phyloP scores from a whole-genome alignment of 1,140 invertebrate species.

The Neodiprion pinetum region DNA sequence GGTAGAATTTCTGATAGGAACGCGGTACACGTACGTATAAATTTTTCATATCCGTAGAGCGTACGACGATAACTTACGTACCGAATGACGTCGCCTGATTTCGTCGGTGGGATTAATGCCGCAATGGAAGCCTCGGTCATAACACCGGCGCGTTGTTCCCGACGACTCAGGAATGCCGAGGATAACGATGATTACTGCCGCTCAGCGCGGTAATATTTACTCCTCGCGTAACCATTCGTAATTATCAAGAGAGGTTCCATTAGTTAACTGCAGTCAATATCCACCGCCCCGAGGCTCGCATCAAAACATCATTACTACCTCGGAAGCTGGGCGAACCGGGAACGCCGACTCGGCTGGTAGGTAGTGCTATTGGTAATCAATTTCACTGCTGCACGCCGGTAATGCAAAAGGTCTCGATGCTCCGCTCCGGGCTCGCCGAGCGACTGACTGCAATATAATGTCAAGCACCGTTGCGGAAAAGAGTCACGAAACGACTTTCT shows the following conservation, averaged over 20 bases:
- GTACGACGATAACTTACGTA: no score
- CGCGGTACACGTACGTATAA: no score
- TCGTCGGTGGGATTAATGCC: no score
- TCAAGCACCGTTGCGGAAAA: neutral
- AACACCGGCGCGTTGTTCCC: neutral
- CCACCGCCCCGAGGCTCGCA: slow-evolving; percentile 49
- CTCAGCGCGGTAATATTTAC: slow-evolving; percentile 52
- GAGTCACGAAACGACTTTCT: neutral
- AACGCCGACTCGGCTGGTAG: slow-evolving; percentile 31
- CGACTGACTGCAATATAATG: no score
- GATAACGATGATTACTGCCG: slow-evolving; percentile 60
- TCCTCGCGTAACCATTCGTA: slow-evolving; percentile 54
- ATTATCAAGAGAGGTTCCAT: slow-evolving; percentile 62
- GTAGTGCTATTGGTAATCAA: slow-evolving; percentile 60
- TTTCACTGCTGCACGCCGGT: slow-evolving; percentile 50
- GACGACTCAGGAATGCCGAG: slow-evolving; percentile 8
- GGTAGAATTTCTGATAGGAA: no score
- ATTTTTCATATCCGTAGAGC: no score
- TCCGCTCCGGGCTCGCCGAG: slow-evolving; percentile 29
- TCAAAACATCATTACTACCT: slow-evolving; percentile 61
- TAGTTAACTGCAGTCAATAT: slow-evolving; percentile 61
- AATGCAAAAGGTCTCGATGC: slow-evolving; percentile 42
- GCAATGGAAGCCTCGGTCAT: no score
- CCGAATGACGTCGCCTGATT: no score
- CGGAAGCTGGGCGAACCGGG: slow-evolving; percentile 38